Evolutionary conservation across 2,888 invertebrate genomes (phyloP), one percentile per base, ranked within the genome.

Genomic region (Noctua janthe): DNA sequence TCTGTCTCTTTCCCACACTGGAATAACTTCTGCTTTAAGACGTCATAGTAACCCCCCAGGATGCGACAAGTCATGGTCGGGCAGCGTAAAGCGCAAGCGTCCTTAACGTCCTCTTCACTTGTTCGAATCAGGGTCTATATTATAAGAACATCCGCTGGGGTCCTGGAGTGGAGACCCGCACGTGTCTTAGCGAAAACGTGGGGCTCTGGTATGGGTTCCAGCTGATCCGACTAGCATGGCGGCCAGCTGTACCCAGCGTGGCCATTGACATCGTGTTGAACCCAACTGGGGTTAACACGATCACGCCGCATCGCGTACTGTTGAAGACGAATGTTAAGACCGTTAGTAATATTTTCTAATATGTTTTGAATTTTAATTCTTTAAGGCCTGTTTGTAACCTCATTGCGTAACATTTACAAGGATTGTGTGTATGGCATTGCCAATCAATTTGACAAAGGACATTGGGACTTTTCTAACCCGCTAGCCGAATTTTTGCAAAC

Each of bases 161-260:
- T 59, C 97, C 98, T 1, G 98, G 97, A 0, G 92, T 97, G 17
- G 94, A 96, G 70, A 95, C 96, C 0, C 92, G 97, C 78, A 84
- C 95, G 0, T 90, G 94, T 84, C 93, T 95, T 1, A 92, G 86
- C 11, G 97, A 97, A 86, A 96, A 97, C 88, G 97, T 97, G 1
- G 98, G 97, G 0, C 89, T 97, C 20, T 97, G 98, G 98, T 89
- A 94, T 8, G 97, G 97, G 0, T 92, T 88, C 2, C 94, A 94
- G 81, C 93, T 97, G 51, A 89, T 97, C 1, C 93, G 97, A 49
- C 91, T 97, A 20, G 89, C 95, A 10, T 97, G 97, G 96, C 84
- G 89, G 10, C 96, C 96, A 0, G 43, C 87, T 0, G 81, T 92
- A 0, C 92, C 91, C 1, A 92, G 91, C 76, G 85, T 95, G 3